Base-by-base conservation (phyloP, 2,888 invertebrate genomes). In the Mechanitis messenoides region DNA sequence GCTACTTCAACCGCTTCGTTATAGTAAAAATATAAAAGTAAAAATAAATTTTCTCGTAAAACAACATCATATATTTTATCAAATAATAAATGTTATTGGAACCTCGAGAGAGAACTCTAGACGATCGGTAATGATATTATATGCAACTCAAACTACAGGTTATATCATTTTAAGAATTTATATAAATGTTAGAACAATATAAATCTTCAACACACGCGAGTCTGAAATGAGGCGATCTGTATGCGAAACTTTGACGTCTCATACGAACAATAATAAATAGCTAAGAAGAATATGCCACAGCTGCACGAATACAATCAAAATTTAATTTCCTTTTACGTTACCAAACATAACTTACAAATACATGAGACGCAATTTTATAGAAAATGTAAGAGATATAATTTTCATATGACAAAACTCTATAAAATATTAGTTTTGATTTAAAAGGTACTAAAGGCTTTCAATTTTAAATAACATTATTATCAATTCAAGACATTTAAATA, bases 211-310 rank as follows among this genome's bases (percentile, higher is more conserved):
- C 47, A 50, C 6, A 50, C 31, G 31, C 9, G 60, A 33, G 45
- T 33, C 33, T 75, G 76, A 77, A 84, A 84, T 81, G 77, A 83
- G 81, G 81, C 78, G 76, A 79, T 84, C 69, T 84, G 83, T 84
- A 84, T 84, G 84, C 84, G 76, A 82, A 84, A 84, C 81, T 83
- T 83, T 81, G 83, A 83, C 77, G 78, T 79, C 77, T 80, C 80
- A 81, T 78, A 74, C 58, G 78, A 81, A 83, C 82, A 81, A 83
- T 83, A 81, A 80, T 84, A 83, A 81, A 83, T 81, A 81, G 78
- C 73, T 68, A 70, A 76, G 77, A 80, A 75, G 78, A 80, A 80
- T 75, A 77, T 69, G 58, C 55, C 63, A 45, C 62, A 67, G 62
- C 62, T 67, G 67, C 45, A 45, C 50, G 33, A 46, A 45, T 58